These are phyloP conservation scores for Enteromius paludinosus DNA, from an alignment of 2,797 vertebrate genomes.

Conservation along the genomic window DNA sequence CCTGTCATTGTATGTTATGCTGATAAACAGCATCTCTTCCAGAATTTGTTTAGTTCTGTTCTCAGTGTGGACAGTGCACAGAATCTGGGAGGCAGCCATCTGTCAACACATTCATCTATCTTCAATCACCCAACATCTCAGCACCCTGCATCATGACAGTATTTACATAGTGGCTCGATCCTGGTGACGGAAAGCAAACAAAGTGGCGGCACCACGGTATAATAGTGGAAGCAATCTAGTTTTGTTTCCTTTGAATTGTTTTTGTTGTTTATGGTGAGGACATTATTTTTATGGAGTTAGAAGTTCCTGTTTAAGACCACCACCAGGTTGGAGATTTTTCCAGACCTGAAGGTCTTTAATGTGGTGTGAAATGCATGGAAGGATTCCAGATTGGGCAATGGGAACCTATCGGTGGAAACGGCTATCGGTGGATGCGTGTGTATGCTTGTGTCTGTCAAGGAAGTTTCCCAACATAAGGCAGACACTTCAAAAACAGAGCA, in stretches of 20 bases:
- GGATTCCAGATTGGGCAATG: not conserved
- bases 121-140: not conserved
- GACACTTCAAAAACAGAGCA: not conserved
- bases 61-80: not conserved
- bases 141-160: not conserved
- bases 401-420: slow-evolving; percentile 1
- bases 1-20: not conserved
- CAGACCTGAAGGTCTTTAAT: not conserved
- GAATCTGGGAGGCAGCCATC: slow-evolving; percentile 1
- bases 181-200: slow-evolving; percentile 19
- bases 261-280: not conserved
- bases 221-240: not conserved
- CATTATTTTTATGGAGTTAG: not conserved
- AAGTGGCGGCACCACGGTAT: not conserved
- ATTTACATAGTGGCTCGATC: slow-evolving; percentile 22
- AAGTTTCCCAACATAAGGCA: slow-evolving; percentile 8
- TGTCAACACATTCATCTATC: slow-evolving; percentile 2
- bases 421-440: not conserved
- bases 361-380: not conserved
- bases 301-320: not conserved
- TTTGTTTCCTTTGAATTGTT: slow-evolving; percentile 12
- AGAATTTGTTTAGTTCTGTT: not conserved
- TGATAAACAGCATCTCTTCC: slow-evolving; percentile 7
- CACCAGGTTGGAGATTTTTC: not conserved
- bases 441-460: slow-evolving; percentile 11